These are phyloP conservation scores for Triops cancriformis DNA, from an alignment of 1,140 invertebrate genomes.

Conservation along the genomic window DNA sequence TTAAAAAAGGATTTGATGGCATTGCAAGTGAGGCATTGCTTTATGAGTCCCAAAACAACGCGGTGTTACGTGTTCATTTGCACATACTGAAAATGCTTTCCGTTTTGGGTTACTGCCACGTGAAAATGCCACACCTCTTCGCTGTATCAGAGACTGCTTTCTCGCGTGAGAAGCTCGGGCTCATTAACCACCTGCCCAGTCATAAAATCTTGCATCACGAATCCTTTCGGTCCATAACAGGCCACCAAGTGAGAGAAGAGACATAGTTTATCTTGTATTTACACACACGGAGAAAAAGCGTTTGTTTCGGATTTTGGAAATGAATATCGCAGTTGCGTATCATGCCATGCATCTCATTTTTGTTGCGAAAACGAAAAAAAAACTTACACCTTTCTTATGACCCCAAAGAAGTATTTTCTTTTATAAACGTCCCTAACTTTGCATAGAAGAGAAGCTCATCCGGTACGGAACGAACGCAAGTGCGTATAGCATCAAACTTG, in stretches of 20 bases:
- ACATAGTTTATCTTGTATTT: not conserved
- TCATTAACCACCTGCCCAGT: conserved; percentile 4
- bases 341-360: too few relatives aligned
- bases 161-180: not conserved
- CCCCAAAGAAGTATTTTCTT: not conserved
- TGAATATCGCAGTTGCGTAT: too few relatives aligned
- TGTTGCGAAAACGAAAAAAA: too few relatives aligned
- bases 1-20: not conserved
- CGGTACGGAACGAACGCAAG: not conserved
- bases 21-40: not conserved
- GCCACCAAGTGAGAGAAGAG: not conserved
- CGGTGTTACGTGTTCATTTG: not conserved
- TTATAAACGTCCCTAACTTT: not conserved
- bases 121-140: not conserved
- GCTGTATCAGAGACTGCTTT: not conserved
- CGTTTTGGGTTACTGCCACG: not conserved
- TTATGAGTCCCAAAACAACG: not conserved
- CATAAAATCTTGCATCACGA: conserved; percentile 6
- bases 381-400: not conserved
- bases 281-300: too few relatives aligned
- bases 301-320: too few relatives aligned
- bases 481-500: not conserved
- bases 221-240: not conserved
- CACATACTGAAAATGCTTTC: not conserved
- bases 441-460: not conserved